Percentiles rank a stretch among this genome's conserved stretches.
These are phyloP conservation scores for Bubalus kerabau DNA, from an alignment of 2,113 vertebrate species.

Conservation along the genomic window DNA sequence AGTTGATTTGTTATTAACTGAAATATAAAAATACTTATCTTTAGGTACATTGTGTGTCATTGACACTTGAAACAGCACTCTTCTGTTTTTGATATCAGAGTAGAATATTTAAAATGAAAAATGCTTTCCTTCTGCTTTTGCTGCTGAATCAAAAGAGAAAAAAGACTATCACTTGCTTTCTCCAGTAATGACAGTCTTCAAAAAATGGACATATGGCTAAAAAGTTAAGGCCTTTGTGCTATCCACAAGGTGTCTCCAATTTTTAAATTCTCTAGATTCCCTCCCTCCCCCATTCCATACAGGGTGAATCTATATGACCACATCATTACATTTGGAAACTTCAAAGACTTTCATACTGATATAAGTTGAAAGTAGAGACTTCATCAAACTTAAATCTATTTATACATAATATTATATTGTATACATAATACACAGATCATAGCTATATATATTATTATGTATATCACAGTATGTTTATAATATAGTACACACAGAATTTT, in stretches of 20 bases:
- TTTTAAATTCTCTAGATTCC: constrained; percentile 54
- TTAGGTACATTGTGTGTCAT: neutral
- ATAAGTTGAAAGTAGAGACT: constrained; percentile 6
- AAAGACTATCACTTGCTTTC: neutral
- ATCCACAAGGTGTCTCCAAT: constrained; percentile 59
- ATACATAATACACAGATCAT: neutral
- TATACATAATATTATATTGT: neutral
- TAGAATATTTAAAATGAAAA: constrained; percentile 49
- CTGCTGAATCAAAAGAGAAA: neutral
- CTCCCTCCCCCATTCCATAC: neutral
- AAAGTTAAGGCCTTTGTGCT: constrained; percentile 41
- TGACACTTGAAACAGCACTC: neutral
- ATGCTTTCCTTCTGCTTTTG: neutral
- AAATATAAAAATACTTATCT: constrained; percentile 3
- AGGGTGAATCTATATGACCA: neutral
- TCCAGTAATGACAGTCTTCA: constrained; percentile 41
- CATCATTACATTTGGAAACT: constrained; percentile 22
- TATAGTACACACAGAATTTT: neutral
- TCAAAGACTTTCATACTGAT: constrained; percentile 29
- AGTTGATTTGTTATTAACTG: constrained; percentile 1
- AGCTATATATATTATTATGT: neutral
- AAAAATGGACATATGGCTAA: neutral
- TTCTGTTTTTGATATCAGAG: neutral
- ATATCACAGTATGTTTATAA: neutral
- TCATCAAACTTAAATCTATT: neutral